These are phyloP conservation scores for Strigamia crassipes DNA, from an alignment of 2,888 invertebrate genomes.

Conservation along the genomic window DNA sequence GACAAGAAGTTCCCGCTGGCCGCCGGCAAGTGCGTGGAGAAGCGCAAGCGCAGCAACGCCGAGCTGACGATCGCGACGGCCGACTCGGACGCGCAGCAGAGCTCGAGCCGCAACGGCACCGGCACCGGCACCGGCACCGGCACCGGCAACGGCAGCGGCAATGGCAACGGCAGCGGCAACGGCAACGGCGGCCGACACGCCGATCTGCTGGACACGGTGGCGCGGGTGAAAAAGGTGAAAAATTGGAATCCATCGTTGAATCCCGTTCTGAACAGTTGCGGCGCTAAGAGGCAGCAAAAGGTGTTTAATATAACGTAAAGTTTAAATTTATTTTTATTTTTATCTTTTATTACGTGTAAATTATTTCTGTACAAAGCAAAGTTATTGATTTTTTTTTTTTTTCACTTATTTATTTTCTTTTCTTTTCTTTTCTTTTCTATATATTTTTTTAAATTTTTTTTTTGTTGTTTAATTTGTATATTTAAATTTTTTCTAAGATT, in stretches of 20 bases:
- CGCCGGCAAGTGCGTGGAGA: neutral
- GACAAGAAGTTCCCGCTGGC: neutral
- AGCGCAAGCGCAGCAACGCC: neutral
- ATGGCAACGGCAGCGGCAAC: too few species aligned
- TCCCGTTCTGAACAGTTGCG: neutral
- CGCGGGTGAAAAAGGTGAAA: neutral
- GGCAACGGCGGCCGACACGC: neutral
- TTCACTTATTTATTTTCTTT: too few species aligned
- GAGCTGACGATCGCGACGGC: neutral
- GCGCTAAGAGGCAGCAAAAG: neutral
- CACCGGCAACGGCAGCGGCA: too few species aligned
- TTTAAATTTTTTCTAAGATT: conserved; percentile 25
- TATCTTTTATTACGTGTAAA: neutral
- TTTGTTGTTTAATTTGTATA: neutral
- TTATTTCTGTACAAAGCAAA: neutral
- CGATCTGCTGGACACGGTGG: neutral
- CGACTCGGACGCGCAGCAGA: neutral
- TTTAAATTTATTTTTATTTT: neutral
- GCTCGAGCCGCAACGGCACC: too few species aligned
- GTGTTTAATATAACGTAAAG: neutral
- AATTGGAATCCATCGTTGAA: neutral
- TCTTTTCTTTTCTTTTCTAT: too few species aligned
- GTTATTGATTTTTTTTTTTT: too few species aligned
- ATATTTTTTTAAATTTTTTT: too few species aligned
- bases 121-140: too few species aligned